Conservation (phyloP, 2,797 vertebrate species). For the Halcyon chelicuti region DNA sequence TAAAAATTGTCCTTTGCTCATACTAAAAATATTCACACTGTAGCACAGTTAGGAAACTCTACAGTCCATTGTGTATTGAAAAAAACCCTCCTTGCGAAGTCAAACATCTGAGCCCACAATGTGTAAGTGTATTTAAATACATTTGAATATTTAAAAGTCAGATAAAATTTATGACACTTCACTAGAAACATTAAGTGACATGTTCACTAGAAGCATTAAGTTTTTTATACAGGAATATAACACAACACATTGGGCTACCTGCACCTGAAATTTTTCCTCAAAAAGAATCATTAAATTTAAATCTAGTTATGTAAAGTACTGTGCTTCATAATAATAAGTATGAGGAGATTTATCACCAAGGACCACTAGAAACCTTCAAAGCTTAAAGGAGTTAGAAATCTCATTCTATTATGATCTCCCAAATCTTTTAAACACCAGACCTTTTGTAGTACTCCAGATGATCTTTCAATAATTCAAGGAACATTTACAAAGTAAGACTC, state of each 20-base stretch:
- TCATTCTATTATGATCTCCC: neutral
- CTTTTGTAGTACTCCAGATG: neutral
- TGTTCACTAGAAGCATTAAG: neutral
- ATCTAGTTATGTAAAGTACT: neutral
- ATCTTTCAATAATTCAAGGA: neutral
- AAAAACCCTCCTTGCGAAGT: neutral
- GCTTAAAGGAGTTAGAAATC: neutral
- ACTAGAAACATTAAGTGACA: neutral
- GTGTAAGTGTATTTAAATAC: neutral
- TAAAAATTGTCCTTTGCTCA: neutral
- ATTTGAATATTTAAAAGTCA: neutral
- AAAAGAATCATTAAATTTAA: neutral
- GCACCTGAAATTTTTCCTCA: neutral
- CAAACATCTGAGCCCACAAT: neutral
- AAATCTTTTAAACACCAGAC: neutral
- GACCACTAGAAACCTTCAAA: constrained; percentile 22
- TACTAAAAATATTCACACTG: neutral
- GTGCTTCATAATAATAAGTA: neutral
- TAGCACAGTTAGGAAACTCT: neutral
- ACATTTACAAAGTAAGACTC: neutral
- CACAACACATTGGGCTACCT: neutral
- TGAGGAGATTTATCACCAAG: neutral
- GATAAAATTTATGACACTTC: neutral
- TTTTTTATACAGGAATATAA: neutral
- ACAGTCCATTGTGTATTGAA: neutral